Base-by-base conservation (phyloP, 2,888 invertebrate species). In the Endomychus coccineus region DNA sequence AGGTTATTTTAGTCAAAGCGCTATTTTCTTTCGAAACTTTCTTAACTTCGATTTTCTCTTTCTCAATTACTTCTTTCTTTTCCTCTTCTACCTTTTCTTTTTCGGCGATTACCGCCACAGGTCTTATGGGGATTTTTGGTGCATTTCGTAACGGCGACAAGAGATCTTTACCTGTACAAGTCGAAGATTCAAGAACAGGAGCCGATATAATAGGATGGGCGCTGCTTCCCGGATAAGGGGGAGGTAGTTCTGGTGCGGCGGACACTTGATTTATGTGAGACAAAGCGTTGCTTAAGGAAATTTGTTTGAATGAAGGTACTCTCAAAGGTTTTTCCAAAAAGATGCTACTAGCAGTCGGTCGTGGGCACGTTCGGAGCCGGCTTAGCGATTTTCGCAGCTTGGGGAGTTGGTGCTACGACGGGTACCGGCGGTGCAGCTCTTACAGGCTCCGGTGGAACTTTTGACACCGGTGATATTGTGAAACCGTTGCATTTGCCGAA, bases 401-500 rank as follows among this genome's bases (percentile, higher is more conserved):
- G n/a, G n/a, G n/a, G n/a, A n/a, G n/a, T n/a, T n/a, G n/a, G n/a
- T n/a, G n/a, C n/a, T n/a, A n/a, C n/a, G n/a, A n/a, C n/a, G n/a
- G 83, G 82, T 0, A 77, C 71, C 27, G 87, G 69, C 1, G 83
- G 27, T 9, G 31, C 33, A 16, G 29, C 22, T 10, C 33, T 9
- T 22, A 32, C 14, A 32, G 27, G 36, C 3, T 36, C 32, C 19
- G 48, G 36, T 39, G 73, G 72, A 1, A 80, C 68, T n/a, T n/a
- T n/a, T 0, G 84, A 83, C 0, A 78, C 73, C 27, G 90, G 71
- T 1, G 83, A 47, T 12, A 37, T 37, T 31, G 30, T 80, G 63
- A 89, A n/a, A n/a, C n/a, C n/a, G n/a, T n/a, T n/a, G n/a, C n/a
- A 88, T 54, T 87, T 83, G 1, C 89, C 89, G 61, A 87, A 87